Conservation (phyloP, 2,888 invertebrate genomes). For the Emmelina monodactyla region DNA sequence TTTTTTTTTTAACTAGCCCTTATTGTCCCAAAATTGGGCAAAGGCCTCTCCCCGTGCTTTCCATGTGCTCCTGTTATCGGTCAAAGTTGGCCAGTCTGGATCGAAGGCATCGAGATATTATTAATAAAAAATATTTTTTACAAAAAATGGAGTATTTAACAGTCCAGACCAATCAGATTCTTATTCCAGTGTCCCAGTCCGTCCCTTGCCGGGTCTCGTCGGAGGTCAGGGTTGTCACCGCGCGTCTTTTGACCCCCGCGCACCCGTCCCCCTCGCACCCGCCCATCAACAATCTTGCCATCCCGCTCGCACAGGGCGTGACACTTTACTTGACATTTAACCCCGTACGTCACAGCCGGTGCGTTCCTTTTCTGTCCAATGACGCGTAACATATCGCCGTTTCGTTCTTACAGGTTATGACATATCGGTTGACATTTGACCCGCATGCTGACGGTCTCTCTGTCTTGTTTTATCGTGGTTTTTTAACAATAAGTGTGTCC, state of each 20-base stretch:
- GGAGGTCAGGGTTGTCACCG: conserved; percentile 62
- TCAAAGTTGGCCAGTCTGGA: too few species aligned
- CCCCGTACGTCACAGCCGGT: conserved; percentile 56
- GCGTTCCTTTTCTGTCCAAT: conserved; percentile 37
- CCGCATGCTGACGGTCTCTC: conserved; percentile 37
- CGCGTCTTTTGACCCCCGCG: conserved; percentile 60
- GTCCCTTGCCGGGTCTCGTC: conserved; percentile 38
- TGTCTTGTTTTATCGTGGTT: conserved; percentile 35
- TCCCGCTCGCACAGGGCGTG: conserved; percentile 52
- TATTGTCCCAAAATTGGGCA: too few species aligned
- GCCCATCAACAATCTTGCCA: conserved; percentile 22
- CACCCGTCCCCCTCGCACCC: conserved; percentile 29
- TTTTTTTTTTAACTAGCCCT: too few species aligned
- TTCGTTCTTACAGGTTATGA: conserved; percentile 59
- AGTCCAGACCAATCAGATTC: too few species aligned
- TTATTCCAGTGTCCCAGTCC: conserved; percentile 33
- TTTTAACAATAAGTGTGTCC: conserved; percentile 32
- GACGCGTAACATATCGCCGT: conserved; percentile 25
- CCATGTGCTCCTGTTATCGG: too few species aligned
- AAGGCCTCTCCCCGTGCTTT: too few species aligned
- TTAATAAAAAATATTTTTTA: too few species aligned
- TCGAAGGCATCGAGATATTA: too few species aligned
- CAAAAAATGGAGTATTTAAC: too few species aligned
- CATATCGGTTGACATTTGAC: conserved; percentile 63
- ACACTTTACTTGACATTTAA: conserved; percentile 62